phyloP scores from a whole-genome alignment of 2,797 vertebrate genomes.

The Emys orbicularis region DNA sequence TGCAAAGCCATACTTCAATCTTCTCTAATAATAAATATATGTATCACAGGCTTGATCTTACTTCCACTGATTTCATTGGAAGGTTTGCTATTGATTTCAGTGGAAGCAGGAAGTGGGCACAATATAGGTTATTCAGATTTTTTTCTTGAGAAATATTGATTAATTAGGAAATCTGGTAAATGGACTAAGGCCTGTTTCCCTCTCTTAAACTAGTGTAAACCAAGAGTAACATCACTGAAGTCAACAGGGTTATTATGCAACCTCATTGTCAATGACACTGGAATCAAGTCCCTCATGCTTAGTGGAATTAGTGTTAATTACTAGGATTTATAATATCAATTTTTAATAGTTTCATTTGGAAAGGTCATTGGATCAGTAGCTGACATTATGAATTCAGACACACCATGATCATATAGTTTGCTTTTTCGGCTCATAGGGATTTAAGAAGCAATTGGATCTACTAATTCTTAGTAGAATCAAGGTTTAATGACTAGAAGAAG shows the following conservation, averaged over 20 bases:
- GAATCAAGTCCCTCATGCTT: not conserved
- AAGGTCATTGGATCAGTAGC: not conserved
- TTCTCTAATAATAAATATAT: not conserved
- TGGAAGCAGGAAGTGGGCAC: not conserved
- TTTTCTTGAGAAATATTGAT: not conserved
- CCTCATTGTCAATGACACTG: not conserved
- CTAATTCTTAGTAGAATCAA: not conserved
- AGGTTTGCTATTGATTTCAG: not conserved
- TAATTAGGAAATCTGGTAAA: not conserved
- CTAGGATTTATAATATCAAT: not conserved
- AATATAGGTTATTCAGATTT: not conserved
- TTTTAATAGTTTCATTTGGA: not conserved
- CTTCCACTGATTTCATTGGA: not conserved
- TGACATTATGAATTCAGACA: not conserved
- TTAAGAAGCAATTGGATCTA: not conserved
- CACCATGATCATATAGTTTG: fast-evolving
- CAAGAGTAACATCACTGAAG: not conserved
- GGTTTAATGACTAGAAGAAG: not conserved
- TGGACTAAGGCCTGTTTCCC: not conserved
- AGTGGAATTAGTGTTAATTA: not conserved
- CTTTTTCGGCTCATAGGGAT: not conserved
- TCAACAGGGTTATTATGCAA: not conserved
- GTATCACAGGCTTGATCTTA: not conserved
- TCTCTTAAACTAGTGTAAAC: not conserved
- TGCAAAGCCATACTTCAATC: not conserved